Evolutionary conservation across 1,140 invertebrate species (phyloP).

Genomic region (Drosophila seguyi): DNA sequence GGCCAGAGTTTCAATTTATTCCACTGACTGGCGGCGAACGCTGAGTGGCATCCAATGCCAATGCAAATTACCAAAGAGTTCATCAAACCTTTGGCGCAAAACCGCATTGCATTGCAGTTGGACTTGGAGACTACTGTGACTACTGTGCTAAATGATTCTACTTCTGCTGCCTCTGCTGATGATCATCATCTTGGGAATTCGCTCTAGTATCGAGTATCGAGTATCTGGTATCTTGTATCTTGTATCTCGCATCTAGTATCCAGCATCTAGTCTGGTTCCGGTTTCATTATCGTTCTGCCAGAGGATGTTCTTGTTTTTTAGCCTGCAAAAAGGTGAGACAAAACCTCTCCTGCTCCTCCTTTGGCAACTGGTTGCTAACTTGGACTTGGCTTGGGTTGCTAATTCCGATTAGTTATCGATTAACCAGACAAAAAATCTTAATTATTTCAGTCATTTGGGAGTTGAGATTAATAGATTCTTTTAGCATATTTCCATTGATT

Average conservation of each 20-base stretch:
- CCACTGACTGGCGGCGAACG: slow-evolving; percentile 24
- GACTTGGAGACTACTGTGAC: slow-evolving; percentile 5
- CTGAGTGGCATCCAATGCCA: slow-evolving; percentile 41
- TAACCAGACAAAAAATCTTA: slow-evolving; percentile 30
- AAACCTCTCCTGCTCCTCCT: not conserved
- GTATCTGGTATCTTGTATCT: not conserved
- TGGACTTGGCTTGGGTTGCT: not conserved
- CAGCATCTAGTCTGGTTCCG: slow-evolving; percentile 21
- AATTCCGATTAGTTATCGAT: slow-evolving; percentile 38
- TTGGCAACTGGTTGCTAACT: slow-evolving; percentile 18
- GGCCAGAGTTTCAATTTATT: slow-evolving; percentile 62
- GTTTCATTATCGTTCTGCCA: slow-evolving; percentile 35
- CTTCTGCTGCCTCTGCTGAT: slow-evolving; percentile 7
- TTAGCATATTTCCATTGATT: slow-evolving; percentile 1
- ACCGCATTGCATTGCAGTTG: slow-evolving; percentile 8
- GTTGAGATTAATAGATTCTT: slow-evolving; percentile 7
- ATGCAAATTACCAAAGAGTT: slow-evolving; percentile 63
- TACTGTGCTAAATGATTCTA: slow-evolving; percentile 45
- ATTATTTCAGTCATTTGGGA: slow-evolving; percentile 14
- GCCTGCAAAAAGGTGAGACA: slow-evolving; percentile 24
- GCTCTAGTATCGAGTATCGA: slow-evolving; percentile 3
- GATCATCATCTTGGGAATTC: not conserved
- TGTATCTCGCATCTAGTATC: not conserved
- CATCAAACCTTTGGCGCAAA: slow-evolving; percentile 54
- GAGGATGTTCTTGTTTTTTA: slow-evolving; percentile 29